These are phyloP conservation scores for Limnephilus lunatus DNA, from an alignment of 2,888 invertebrate genomes.

Conservation along the genomic window DNA sequence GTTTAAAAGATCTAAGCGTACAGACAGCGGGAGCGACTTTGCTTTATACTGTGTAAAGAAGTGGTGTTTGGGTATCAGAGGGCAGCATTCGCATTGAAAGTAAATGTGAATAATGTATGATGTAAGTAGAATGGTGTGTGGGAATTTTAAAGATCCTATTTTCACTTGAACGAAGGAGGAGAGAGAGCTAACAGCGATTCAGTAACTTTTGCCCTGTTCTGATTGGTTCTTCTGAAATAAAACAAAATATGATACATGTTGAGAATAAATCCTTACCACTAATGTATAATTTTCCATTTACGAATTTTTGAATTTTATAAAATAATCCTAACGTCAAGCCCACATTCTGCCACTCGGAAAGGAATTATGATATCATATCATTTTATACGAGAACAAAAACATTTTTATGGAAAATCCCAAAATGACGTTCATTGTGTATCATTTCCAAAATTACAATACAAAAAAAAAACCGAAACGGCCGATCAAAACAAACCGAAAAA, in stretches of 20 bases:
- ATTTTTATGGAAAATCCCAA: neutral
- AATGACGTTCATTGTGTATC: neutral
- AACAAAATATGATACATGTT: neutral
- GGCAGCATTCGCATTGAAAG: neutral
- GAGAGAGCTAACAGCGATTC: neutral
- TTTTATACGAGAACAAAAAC: neutral
- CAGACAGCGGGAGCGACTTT: too few species aligned
- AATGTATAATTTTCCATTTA: neutral
- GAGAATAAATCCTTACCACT: neutral
- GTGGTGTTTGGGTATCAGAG: neutral
- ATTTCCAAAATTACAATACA: slow-evolving; percentile 24
- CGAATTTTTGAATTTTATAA: neutral
- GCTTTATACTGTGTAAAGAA: too few species aligned
- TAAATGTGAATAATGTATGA: neutral
- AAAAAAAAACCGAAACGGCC: slow-evolving; percentile 26
- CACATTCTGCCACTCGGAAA: neutral
- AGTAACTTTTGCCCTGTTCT: neutral
- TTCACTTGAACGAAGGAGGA: neutral
- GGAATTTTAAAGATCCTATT: neutral
- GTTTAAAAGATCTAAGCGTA: too few species aligned
- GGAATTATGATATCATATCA: neutral
- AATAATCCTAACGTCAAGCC: neutral
- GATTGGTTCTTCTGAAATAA: neutral
- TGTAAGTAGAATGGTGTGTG: neutral
- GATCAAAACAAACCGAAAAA: slow-evolving; percentile 13